phyloP scores from a whole-genome alignment of 2,888 invertebrate genomes.

The Noctuana brunneofusca region DNA sequence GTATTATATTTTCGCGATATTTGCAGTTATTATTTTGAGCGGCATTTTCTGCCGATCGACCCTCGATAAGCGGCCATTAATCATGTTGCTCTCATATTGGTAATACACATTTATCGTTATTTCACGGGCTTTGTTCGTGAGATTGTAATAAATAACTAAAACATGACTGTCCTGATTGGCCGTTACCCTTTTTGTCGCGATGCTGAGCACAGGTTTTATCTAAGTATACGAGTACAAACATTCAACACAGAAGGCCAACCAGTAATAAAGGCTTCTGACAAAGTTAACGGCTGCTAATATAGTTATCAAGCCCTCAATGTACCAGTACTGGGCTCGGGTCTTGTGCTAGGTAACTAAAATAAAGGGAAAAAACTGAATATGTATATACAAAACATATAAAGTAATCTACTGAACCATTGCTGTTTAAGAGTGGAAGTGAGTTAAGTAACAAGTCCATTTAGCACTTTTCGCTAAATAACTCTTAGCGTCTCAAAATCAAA shows the following conservation, averaged over 20 bases:
- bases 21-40: slow-evolving; percentile 4
- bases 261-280: no score
- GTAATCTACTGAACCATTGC: no score
- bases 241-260: no score
- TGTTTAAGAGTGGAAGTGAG: not conserved
- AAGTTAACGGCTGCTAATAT: no score
- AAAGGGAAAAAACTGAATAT: no score
- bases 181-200: not conserved
- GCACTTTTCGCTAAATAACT: not conserved
- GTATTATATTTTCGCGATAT: not conserved
- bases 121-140: slow-evolving; percentile 9
- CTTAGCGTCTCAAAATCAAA: not conserved
- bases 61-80: slow-evolving; percentile 20
- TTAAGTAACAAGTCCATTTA: not conserved
- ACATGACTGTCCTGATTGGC: slow-evolving; percentile 8
- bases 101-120: slow-evolving; percentile 22
- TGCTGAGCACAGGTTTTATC: no score
- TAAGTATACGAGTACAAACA: no score
- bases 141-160: slow-evolving; percentile 19
- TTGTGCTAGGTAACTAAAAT: no score
- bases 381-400: no score
- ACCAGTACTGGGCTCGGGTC: no score
- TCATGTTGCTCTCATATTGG: slow-evolving; percentile 17
- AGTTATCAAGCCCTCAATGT: no score
- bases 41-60: slow-evolving; percentile 9